These are phyloP conservation scores for Cataglyphis hispanica DNA, from an alignment of 1,140 invertebrate genomes.

Conservation along the genomic window DNA sequence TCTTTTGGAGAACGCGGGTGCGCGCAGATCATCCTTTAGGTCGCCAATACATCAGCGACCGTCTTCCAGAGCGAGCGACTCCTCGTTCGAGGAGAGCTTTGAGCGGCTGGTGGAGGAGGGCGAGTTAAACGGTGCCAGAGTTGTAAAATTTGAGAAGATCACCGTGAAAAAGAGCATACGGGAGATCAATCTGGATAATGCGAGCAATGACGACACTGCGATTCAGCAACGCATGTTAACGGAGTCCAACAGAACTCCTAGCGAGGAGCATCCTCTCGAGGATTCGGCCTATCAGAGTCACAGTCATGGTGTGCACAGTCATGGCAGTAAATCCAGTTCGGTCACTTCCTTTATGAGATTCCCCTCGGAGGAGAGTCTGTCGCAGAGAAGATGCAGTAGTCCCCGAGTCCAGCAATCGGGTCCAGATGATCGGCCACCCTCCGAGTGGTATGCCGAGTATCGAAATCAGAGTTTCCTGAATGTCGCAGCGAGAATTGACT, in stretches of 20 bases:
- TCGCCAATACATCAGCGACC: conserved; percentile 69
- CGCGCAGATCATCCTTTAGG: conserved; percentile 24
- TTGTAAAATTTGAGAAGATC: conserved; percentile 90
- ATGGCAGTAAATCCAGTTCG: conserved; percentile 86
- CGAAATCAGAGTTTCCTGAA: conserved; percentile 87
- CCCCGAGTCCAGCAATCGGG: conserved; percentile 69
- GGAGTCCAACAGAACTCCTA: conserved; percentile 86
- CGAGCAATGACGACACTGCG: conserved; percentile 8
- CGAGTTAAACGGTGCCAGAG: conserved; percentile 88
- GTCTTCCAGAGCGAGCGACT: conserved; percentile 78
- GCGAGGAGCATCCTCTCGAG: conserved; percentile 86
- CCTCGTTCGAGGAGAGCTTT: conserved; percentile 87
- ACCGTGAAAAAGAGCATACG: conserved; percentile 87
- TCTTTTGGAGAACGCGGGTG: conserved; percentile 66
- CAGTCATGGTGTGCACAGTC: conserved; percentile 81
- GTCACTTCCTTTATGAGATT: conserved; percentile 86
- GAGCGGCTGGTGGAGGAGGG: conserved; percentile 89
- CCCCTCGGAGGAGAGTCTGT: conserved; percentile 88
- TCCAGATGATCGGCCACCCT: conserved; percentile 79
- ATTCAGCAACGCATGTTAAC: conserved; percentile 42
- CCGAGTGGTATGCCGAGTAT: conserved; percentile 89
- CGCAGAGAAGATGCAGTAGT: conserved; percentile 76
- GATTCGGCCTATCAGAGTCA: conserved; percentile 89
- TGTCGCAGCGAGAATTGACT: conserved; percentile 88
- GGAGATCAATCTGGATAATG: conserved; percentile 78